Percentiles rank a stretch among this genome's conserved stretches.
These are phyloP conservation scores for Siniperca undulata DNA, from an alignment of 2,797 vertebrate species.

Conservation along the genomic window DNA sequence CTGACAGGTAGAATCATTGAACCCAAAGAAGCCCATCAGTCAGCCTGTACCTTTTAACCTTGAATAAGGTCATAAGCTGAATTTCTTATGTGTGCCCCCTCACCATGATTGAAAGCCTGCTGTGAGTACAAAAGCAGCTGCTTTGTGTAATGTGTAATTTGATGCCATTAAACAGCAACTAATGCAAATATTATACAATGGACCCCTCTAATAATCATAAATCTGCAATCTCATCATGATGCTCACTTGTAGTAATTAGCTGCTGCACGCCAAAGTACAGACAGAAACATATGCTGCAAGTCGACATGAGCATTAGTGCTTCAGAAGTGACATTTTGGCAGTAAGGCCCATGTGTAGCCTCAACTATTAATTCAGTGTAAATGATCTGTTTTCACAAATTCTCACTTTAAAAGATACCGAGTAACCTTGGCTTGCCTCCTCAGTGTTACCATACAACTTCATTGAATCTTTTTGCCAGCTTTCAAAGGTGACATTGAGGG, in stretches of 20 bases:
- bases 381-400: constrained; percentile 31
- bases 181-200: constrained; percentile 79
- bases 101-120: constrained; percentile 66
- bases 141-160: constrained; percentile 66
- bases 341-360: background rate
- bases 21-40: constrained; percentile 70
- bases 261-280: constrained; percentile 17
- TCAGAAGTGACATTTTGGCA: constrained; percentile 17
- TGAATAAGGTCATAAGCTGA: constrained; percentile 73
- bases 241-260: constrained; percentile 62
- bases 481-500: constrained; percentile 65
- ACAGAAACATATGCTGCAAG: constrained; percentile 5
- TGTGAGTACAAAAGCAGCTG: constrained; percentile 65
- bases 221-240: constrained; percentile 53
- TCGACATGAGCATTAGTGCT: constrained; percentile 6
- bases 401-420: constrained; percentile 33
- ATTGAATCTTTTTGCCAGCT: constrained; percentile 56
- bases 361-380: constrained; percentile 10
- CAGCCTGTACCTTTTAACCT: constrained; percentile 73
- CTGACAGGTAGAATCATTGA: constrained; percentile 67
- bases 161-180: constrained; percentile 66
- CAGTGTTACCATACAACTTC: constrained; percentile 48
- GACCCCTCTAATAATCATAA: constrained; percentile 45
- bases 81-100: constrained; percentile 67
- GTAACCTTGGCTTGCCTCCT: constrained; percentile 60